phyloP scores from a whole-genome alignment of 92 coral and sea anemone species.

The Anthopleura xanthogrammica region DNA sequence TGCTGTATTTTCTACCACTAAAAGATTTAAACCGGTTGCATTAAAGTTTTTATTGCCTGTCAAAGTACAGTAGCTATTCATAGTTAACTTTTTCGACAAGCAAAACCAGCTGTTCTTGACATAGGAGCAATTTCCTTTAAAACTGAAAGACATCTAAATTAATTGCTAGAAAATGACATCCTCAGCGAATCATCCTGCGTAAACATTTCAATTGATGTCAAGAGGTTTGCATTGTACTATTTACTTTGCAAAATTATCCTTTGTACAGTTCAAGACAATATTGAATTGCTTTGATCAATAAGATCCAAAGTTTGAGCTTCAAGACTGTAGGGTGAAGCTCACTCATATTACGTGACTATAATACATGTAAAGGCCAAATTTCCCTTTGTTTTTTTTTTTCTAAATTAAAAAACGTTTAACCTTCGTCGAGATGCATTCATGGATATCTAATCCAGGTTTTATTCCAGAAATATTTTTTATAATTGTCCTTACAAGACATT shows the following conservation, averaged over 20 bases:
- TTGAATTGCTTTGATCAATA: too few relatives aligned
- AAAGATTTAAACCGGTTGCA: background rate
- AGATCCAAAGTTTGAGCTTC: background rate
- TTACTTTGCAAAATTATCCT: background rate
- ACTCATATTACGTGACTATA: too few relatives aligned
- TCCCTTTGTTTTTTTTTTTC: background rate
- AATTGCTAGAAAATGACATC: background rate
- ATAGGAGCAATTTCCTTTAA: background rate
- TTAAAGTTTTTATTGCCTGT: background rate
- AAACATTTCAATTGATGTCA: constrained; percentile 3
- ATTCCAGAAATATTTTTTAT: too few relatives aligned
- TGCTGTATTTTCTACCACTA: background rate
- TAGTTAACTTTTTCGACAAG: background rate
- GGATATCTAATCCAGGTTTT: too few relatives aligned
- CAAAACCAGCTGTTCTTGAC: background rate
- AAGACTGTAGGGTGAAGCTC: too few relatives aligned
- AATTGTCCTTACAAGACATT: too few relatives aligned
- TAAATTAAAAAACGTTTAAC: too few relatives aligned
- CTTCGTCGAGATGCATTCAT: too few relatives aligned
- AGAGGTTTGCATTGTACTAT: background rate
- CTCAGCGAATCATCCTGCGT: background rate
- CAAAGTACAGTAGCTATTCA: background rate
- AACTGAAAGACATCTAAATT: background rate
- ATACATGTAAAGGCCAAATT: background rate
- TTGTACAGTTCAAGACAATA: background rate